These are phyloP conservation scores for Chymomyza amoena DNA, from an alignment of 2,888 invertebrate genomes.

Conservation along the genomic window DNA sequence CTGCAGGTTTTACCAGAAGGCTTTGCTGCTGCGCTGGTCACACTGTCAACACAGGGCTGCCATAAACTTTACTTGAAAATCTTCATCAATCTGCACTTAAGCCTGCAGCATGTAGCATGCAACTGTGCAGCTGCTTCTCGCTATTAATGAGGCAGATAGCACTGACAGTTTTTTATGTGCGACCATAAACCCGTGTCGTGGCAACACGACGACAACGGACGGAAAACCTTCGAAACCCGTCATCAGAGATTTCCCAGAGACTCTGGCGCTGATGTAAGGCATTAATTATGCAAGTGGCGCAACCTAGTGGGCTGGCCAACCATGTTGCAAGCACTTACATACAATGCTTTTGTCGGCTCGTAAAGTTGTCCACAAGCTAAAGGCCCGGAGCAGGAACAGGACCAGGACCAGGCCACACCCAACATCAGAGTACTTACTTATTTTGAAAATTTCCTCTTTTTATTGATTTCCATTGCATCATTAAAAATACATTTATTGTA, in stretches of 20 bases:
- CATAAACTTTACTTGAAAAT: slow-evolving; percentile 22
- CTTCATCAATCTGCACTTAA: slow-evolving; percentile 42
- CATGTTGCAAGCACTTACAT: neutral
- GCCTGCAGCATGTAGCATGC: neutral
- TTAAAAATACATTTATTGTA: slow-evolving; percentile 63
- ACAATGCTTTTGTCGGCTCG: neutral
- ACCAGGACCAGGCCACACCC: neutral
- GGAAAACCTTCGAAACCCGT: neutral
- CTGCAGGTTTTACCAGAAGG: slow-evolving; percentile 26
- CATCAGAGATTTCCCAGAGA: neutral
- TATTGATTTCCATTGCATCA: slow-evolving; percentile 60
- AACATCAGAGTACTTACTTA: neutral
- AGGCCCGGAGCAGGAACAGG: neutral
- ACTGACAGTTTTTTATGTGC: slow-evolving; percentile 29
- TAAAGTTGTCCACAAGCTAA: slow-evolving; percentile 1
- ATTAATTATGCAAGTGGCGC: slow-evolving; percentile 1
- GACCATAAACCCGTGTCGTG: slow-evolving; percentile 26
- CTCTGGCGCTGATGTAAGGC: neutral
- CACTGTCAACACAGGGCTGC: neutral
- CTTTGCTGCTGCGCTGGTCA: neutral
- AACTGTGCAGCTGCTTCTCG: neutral
- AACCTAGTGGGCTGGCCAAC: neutral
- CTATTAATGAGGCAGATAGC: slow-evolving; percentile 35
- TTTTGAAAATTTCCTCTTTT: slow-evolving; percentile 25
- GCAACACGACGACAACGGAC: neutral